Base-by-base conservation (phyloP, 2,113 vertebrate species). In the Piaya cayana region DNA sequence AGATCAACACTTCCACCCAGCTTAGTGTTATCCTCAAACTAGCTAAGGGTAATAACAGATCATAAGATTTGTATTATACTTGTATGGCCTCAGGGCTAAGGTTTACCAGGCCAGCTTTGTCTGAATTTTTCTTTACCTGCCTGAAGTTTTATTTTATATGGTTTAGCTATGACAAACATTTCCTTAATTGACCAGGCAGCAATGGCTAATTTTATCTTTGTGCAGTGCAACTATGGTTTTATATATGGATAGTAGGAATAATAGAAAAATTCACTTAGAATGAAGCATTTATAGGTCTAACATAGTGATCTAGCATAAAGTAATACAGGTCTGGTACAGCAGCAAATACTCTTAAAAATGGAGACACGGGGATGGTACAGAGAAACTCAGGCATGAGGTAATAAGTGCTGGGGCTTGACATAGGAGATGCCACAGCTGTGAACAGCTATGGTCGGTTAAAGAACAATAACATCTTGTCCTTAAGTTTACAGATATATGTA, bases 291-390 rank as follows among this genome's bases (percentile, higher is more conserved):
- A 11, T 15, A 80, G 10, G 11, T 59, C 12, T 72, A 68, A n/a
- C 0, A 0, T 17, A 23, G 15, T 49, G 39, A 17, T 14, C 23
- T 26, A 18, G 8, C 4, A 12, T 34, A 83, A 25, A 76, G 34
- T 68, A 86, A 77, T 56, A 86, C 15, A 34, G 6, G 18, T 56
- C 29, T 52, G 1, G 0, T 47, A 34, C 15, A 52, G 18, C 1
- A 76, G 15, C 9, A 64, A 82, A 37, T 13, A 15, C 7, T 63
- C 32, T 64, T 6, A 60, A 55, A 82, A 80, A 12, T 56, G 26
- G 26, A 53, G 12, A 34, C 5, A 43, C 3, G 9, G 14, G 23
- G 8, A 14, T 10, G 22, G 9, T 12, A 1, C 17, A 56, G 58
- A 82, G 37, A 2, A 60, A 11, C 27, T 60, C 25, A 50, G 36